Conservation (phyloP, 2,113 vertebrate species). For the Ochotona princeps region DNA sequence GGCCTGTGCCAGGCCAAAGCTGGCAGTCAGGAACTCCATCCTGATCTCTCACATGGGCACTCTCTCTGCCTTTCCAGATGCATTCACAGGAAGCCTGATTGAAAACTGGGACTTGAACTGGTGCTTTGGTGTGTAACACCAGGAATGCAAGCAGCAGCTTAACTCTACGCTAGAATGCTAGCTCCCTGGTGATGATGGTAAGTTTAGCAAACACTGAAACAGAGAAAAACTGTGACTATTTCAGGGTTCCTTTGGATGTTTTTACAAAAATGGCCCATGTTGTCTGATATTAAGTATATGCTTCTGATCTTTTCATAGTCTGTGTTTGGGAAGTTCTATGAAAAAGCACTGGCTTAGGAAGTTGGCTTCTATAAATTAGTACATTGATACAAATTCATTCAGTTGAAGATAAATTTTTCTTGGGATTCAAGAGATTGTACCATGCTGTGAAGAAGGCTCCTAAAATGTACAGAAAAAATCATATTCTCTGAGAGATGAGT, state of each 20-base stretch:
- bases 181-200: neutral
- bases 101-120: no score
- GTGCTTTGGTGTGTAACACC: no score
- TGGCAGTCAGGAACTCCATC: no score
- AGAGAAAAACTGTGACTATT: neutral
- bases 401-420: neutral
- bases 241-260: neutral
- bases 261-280: neutral
- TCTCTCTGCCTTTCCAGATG: no score
- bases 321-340: neutral
- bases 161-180: no score
- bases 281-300: neutral
- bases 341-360: neutral
- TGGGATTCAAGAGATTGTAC: neutral
- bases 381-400: neutral
- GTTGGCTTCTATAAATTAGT: neutral
- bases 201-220: neutral
- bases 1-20: no score
- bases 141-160: no score
- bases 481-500: neutral
- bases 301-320: neutral
- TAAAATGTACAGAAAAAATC: neutral
- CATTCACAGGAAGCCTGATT: no score
- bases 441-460: neutral
- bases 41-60: no score